Evolutionary conservation across 1,140 invertebrate genomes (phyloP).

Genomic region (Antheraea pernyi): DNA sequence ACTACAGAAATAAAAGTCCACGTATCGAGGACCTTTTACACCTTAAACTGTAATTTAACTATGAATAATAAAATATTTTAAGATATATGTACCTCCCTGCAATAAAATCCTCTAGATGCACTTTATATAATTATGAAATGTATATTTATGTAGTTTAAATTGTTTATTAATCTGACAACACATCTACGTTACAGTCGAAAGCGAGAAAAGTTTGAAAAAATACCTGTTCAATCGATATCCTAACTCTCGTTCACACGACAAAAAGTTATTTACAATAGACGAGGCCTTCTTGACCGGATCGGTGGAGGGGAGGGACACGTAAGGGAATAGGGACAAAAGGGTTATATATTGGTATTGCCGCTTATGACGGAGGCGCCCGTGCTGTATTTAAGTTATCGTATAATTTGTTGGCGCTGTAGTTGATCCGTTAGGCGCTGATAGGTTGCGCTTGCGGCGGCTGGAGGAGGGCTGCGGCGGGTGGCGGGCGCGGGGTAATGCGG

Average conservation of each 20-base stretch:
- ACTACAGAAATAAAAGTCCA: slow-evolving; percentile 49
- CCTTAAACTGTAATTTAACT: slow-evolving; percentile 70
- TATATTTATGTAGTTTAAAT: slow-evolving; percentile 74
- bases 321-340: slow-evolving; percentile 24
- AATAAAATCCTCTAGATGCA: slow-evolving; percentile 71
- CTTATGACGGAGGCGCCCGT: slow-evolving; percentile 25
- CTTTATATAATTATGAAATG: slow-evolving; percentile 70
- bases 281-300: slow-evolving; percentile 29
- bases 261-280: slow-evolving; percentile 78
- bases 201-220: slow-evolving; percentile 78
- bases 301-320: slow-evolving; percentile 32
- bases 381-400: slow-evolving; percentile 30
- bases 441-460: slow-evolving; percentile 30
- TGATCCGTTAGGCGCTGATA: slow-evolving; percentile 36
- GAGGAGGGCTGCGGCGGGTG: slow-evolving; percentile 24
- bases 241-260: slow-evolving; percentile 77
- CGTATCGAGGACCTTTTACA: slow-evolving; percentile 52
- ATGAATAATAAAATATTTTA: slow-evolving; percentile 74
- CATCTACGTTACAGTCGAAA: slow-evolving; percentile 78
- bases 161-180: slow-evolving; percentile 74
- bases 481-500: slow-evolving; percentile 20
- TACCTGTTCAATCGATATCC: slow-evolving; percentile 75
- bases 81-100: slow-evolving; percentile 68
- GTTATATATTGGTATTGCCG: slow-evolving; percentile 12
- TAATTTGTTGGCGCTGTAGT: slow-evolving; percentile 47